Conservation (phyloP, 1,140 invertebrate genomes). For the Lucilia cuprina region DNA sequence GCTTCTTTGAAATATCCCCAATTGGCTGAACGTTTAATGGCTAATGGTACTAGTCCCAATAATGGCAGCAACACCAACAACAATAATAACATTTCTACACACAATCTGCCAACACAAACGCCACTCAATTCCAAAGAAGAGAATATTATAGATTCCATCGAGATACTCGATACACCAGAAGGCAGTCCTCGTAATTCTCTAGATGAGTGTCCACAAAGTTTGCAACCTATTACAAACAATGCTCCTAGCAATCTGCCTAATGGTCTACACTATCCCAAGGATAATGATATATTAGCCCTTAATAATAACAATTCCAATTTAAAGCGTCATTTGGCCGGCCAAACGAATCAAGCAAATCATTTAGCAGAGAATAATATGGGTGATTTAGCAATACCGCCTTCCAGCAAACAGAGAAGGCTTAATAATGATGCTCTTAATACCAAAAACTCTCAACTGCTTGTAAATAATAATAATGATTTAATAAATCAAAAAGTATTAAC, state of each 20-base stretch:
- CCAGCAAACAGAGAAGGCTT: background rate
- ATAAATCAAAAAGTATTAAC: conserved; percentile 29
- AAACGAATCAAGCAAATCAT: background rate
- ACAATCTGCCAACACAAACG: background rate
- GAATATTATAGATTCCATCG: conserved; percentile 54
- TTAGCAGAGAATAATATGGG: background rate
- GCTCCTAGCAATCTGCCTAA: background rate
- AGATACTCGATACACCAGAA: conserved; percentile 58
- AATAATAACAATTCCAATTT: conserved; percentile 11
- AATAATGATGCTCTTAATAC: background rate
- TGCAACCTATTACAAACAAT: background rate
- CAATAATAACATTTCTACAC: background rate
- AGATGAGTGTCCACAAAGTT: conserved; percentile 23
- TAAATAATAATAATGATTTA: conserved; percentile 31
- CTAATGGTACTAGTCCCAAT: conserved; percentile 44
- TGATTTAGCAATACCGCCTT: background rate
- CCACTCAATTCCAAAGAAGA: conserved; percentile 1
- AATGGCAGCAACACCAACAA: background rate
- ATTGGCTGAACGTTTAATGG: conserved; percentile 52
- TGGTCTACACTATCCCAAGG: background rate
- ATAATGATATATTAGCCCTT: background rate
- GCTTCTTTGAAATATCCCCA: conserved; percentile 51
- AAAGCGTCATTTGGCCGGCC: conserved; percentile 16
- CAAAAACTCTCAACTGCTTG: conserved; percentile 30
- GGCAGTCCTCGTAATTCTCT: conserved; percentile 48